phyloP scores from a whole-genome alignment of 2,113 vertebrate species.

The Thunnus thynnus region DNA sequence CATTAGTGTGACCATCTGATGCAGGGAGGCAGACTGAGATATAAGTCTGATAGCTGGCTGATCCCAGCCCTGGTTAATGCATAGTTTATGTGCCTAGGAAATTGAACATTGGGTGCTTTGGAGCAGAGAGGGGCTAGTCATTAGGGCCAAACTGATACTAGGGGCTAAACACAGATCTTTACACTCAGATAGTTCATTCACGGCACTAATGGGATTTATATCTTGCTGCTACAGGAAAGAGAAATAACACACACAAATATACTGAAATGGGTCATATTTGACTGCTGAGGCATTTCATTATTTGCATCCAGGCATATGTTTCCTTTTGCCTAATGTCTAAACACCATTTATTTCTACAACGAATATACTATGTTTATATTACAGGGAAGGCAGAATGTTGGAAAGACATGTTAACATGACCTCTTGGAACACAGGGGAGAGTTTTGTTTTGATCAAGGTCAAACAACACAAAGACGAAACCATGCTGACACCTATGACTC shows the following conservation, averaged over 20 bases:
- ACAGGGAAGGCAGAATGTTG: not conserved
- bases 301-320: not conserved
- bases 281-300: slow-evolving; percentile 18
- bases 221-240: slow-evolving; percentile 26
- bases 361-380: not conserved
- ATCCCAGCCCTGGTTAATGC: slow-evolving; percentile 61
- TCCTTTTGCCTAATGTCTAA: not conserved
- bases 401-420: not conserved
- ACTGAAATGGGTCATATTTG: slow-evolving; percentile 26
- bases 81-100: slow-evolving; percentile 62
- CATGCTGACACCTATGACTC: slow-evolving; percentile 32
- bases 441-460: slow-evolving; percentile 29
- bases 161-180: slow-evolving; percentile 70
- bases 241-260: slow-evolving; percentile 37
- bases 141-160: slow-evolving; percentile 66
- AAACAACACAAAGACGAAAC: slow-evolving; percentile 16
- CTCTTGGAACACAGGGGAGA: not conserved
- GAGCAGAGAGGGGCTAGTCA: slow-evolving; percentile 55
- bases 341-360: slow-evolving; percentile 16
- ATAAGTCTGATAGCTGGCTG: slow-evolving; percentile 58
- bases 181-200: slow-evolving; percentile 59
- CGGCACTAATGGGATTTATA: slow-evolving; percentile 60
- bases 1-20: slow-evolving; percentile 60
- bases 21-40: slow-evolving; percentile 57
- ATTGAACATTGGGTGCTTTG: slow-evolving; percentile 60